Evolutionary conservation across 2,113 vertebrate species (phyloP).

Genomic region (Leucopternis melanops): DNA sequence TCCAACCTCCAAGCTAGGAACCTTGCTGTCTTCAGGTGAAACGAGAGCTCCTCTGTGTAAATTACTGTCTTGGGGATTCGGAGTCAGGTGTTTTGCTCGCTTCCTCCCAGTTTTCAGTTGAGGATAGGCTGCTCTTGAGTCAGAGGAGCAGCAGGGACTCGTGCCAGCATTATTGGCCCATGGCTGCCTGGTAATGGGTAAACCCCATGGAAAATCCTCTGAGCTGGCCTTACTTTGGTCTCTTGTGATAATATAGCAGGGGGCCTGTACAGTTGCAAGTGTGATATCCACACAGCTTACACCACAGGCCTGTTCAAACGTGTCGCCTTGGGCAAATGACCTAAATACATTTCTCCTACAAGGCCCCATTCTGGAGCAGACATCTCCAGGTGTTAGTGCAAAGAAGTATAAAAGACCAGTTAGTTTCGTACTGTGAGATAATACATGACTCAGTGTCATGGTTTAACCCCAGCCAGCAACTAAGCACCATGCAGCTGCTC

Average conservation of each 20-base stretch:
- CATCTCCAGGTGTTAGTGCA: background rate
- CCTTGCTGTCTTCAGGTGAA: background rate
- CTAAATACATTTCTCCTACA: background rate
- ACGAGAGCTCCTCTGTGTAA: background rate
- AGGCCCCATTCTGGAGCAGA: background rate
- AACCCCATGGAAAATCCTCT: background rate
- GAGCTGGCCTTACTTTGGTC: background rate
- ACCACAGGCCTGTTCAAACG: background rate
- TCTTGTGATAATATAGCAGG: too few species aligned
- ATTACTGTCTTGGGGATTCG: too few species aligned
- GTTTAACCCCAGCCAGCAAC: too few species aligned
- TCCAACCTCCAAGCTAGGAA: background rate
- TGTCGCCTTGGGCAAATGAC: background rate
- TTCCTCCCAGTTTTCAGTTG: background rate
- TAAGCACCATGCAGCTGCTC: too few species aligned
- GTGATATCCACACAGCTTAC: background rate
- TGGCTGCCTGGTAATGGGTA: too few species aligned
- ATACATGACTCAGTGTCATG: background rate
- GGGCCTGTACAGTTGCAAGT: accelerated
- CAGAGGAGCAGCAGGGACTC: background rate
- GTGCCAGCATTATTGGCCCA: too few species aligned
- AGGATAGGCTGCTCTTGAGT: background rate
- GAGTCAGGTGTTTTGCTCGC: background rate
- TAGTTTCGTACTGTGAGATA: background rate
- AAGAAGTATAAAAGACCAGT: background rate